Conservation (phyloP, 2,797 vertebrate species). For the Enteromius fasciolatus region DNA sequence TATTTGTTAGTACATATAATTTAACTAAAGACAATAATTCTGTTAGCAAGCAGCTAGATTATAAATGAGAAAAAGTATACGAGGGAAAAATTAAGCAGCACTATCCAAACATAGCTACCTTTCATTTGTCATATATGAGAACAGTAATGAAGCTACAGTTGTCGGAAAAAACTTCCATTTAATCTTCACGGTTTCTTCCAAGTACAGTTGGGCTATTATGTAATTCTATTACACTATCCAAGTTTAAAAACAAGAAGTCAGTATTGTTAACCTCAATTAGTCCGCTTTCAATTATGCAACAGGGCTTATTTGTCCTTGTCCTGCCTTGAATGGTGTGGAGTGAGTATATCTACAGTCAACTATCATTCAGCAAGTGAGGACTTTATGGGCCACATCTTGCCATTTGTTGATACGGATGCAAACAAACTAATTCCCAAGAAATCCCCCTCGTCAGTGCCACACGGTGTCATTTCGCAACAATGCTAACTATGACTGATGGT, state of each 20-base stretch:
- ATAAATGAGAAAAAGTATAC: conserved; percentile 5
- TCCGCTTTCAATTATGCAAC: not conserved
- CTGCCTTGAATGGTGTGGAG: not conserved
- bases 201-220: conserved; percentile 27
- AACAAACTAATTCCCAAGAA: conserved; percentile 3
- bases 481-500: conserved; percentile 45
- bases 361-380: not conserved
- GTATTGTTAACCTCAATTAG: conserved; percentile 15
- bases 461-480: not conserved
- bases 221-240: conserved; percentile 6
- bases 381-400: conserved; percentile 11
- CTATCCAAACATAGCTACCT: conserved; percentile 1
- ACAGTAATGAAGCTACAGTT: not conserved
- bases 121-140: not conserved
- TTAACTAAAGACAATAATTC: not conserved
- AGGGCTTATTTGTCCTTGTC: conserved; percentile 1
- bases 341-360: conserved; percentile 11
- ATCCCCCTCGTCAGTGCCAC: not conserved
- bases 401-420: not conserved
- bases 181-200: conserved; percentile 9
- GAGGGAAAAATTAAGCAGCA: not conserved
- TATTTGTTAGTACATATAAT: not conserved
- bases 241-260: conserved; percentile 12
- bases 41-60: not conserved
- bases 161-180: conserved; percentile 3